phyloP scores from a whole-genome alignment of 2,888 invertebrate genomes.

The Cistogaster globosa region DNA sequence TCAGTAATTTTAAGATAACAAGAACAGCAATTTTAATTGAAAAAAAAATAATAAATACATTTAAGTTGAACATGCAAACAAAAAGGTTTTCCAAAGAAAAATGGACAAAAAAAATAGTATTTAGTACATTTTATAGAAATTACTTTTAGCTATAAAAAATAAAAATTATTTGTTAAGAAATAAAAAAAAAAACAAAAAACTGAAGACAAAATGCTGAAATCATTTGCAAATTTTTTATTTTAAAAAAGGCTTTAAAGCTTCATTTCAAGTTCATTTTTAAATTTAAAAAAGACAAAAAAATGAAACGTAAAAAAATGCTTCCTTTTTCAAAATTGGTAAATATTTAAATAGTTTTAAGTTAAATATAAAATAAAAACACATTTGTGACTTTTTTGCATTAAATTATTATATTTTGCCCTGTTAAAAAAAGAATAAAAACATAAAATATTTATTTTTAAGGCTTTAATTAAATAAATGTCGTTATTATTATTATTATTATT shows the following conservation, averaged over 20 bases:
- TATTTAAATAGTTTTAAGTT: slow-evolving; percentile 16
- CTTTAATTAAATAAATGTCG: slow-evolving; percentile 57
- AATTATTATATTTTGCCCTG: slow-evolving; percentile 25
- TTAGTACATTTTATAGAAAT: slow-evolving; percentile 64
- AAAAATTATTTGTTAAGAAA: background rate
- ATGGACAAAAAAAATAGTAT: slow-evolving; percentile 52
- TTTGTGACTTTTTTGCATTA: slow-evolving; percentile 56
- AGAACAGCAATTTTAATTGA: slow-evolving; percentile 12
- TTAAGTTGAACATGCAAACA: slow-evolving; percentile 24
- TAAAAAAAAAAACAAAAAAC: slow-evolving; percentile 1
- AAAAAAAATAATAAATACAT: background rate
- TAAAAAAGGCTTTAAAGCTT: slow-evolving; percentile 6
- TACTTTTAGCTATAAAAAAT: slow-evolving; percentile 36
- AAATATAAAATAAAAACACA: background rate
- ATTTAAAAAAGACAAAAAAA: background rate
- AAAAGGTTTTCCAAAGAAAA: slow-evolving; percentile 58
- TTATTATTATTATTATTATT: too few relatives aligned
- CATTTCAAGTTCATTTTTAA: background rate
- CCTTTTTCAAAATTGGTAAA: slow-evolving; percentile 13
- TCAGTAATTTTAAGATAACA: slow-evolving; percentile 18
- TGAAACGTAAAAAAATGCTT: slow-evolving; percentile 14
- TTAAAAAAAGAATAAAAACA: slow-evolving; percentile 27
- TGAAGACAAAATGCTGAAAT: slow-evolving; percentile 8
- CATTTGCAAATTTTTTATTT: slow-evolving; percentile 26
- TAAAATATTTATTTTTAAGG: slow-evolving; percentile 59